Evolutionary conservation across 2,888 invertebrate genomes (phyloP).

Genomic region (Lasioglossum figueresi): DNA sequence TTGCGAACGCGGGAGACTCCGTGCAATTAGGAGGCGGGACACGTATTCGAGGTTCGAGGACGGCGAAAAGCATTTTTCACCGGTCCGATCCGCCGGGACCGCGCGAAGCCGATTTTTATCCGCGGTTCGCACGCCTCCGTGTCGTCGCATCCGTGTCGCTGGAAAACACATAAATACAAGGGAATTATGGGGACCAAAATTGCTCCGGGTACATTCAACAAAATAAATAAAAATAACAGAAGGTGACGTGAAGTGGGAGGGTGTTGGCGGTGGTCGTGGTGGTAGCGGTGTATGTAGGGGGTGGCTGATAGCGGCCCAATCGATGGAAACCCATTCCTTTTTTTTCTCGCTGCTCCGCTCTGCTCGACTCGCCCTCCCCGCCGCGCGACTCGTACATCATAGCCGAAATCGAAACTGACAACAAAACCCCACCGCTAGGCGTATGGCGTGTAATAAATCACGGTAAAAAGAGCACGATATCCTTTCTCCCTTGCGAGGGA

Average conservation of each 20-base stretch:
- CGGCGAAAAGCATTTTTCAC: constrained; percentile 39
- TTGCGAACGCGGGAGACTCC: constrained; percentile 16
- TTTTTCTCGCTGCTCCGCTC: not conserved
- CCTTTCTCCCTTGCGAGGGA: constrained; percentile 40
- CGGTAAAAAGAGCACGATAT: constrained; percentile 54
- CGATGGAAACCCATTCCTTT: constrained; percentile 62
- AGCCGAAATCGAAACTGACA: constrained; percentile 69
- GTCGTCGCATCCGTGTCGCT: constrained; percentile 15
- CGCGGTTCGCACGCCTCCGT: constrained; percentile 17
- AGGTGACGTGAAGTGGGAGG: not conserved
- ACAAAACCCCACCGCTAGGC: constrained; percentile 61
- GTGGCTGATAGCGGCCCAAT: constrained; percentile 32
- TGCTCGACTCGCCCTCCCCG: constrained; percentile 9
- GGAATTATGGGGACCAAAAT: constrained; percentile 53
- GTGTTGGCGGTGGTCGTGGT: not conserved
- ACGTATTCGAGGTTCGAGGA: constrained; percentile 34
- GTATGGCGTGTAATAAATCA: constrained; percentile 67
- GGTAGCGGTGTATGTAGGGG: not conserved
- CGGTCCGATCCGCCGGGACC: constrained; percentile 19
- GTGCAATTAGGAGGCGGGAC: constrained; percentile 43
- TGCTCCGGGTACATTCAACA: constrained; percentile 47
- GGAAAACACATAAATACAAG: constrained; percentile 47
- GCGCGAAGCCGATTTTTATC: constrained; percentile 31
- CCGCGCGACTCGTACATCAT: constrained; percentile 63
- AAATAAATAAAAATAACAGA: constrained; percentile 21